Percentiles rank a stretch among this genome's conserved stretches.
Conservation (phyloP, 2,888 invertebrate genomes). For the Beris chalybata region DNA sequence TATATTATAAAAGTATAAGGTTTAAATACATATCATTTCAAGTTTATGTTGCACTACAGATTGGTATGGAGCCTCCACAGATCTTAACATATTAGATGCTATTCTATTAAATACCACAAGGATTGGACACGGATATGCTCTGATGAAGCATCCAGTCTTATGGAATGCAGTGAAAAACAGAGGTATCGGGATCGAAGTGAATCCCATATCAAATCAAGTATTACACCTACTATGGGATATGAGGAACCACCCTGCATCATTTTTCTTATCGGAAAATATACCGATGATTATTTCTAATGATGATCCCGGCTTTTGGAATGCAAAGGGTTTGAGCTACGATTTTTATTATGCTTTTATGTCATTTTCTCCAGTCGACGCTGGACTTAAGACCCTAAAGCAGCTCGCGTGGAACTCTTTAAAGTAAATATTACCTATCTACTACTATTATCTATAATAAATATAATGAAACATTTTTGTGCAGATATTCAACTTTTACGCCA, state of each 20-base stretch:
- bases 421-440: conserved; percentile 43
- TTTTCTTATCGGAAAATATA: conserved; percentile 60
- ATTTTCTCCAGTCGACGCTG: conserved; percentile 62
- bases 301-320: conserved; percentile 67
- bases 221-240: conserved; percentile 63
- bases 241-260: conserved; percentile 65
- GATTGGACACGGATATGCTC: conserved; percentile 54
- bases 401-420: conserved; percentile 65
- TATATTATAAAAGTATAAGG: conserved; percentile 1
- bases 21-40: background rate
- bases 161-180: conserved; percentile 50
- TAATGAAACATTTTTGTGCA: background rate
- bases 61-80: conserved; percentile 60
- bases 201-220: conserved; percentile 55
- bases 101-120: conserved; percentile 52
- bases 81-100: conserved; percentile 62
- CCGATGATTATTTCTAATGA: conserved; percentile 67
- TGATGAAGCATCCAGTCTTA: conserved; percentile 53
- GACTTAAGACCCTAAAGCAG: conserved; percentile 64
- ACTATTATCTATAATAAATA: too few species aligned
- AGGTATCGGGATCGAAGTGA: conserved; percentile 52
- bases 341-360: conserved; percentile 70
- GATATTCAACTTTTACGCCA: conserved; percentile 7
- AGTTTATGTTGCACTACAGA: conserved; percentile 45
- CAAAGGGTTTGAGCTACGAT: conserved; percentile 65